phyloP scores from a whole-genome alignment of 2,797 vertebrate genomes.

The Cichlasoma orientale region DNA sequence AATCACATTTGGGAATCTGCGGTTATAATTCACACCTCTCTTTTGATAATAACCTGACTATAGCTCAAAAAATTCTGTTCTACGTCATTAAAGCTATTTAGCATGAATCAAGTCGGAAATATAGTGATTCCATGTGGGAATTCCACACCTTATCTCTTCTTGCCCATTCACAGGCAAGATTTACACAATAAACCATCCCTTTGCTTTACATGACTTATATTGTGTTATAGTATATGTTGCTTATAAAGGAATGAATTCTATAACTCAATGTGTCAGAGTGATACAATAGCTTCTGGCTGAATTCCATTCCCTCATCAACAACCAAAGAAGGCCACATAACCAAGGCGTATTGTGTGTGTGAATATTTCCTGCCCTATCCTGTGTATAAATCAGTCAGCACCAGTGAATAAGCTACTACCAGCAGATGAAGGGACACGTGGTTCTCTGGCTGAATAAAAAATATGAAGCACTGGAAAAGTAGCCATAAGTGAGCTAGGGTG shows the following conservation, averaged over 20 bases:
- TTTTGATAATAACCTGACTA: background rate
- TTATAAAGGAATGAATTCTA: conserved; percentile 13
- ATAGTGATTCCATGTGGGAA: conserved; percentile 6
- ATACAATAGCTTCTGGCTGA: conserved; percentile 37
- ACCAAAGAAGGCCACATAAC: conserved; percentile 29
- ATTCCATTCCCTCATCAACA: conserved; percentile 32
- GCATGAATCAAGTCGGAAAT: conserved; percentile 4
- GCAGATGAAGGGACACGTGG: conserved; percentile 25
- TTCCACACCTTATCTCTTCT: conserved; percentile 15
- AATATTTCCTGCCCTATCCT: conserved; percentile 28
- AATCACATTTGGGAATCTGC: too few relatives aligned
- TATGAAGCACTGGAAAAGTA: conserved; percentile 16
- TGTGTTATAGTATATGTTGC: conserved; percentile 7
- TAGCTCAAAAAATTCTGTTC: background rate
- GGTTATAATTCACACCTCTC: background rate
- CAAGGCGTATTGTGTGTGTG: conserved; percentile 33
- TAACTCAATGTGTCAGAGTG: conserved; percentile 25
- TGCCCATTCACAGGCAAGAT: background rate
- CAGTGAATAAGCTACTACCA: conserved; percentile 47
- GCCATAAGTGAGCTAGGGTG: background rate
- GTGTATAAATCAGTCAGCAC: conserved; percentile 40
- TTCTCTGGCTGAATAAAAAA: conserved; percentile 34
- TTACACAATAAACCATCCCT: background rate
- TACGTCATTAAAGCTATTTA: background rate
- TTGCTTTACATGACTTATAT: background rate